Base-by-base conservation (phyloP, 2,113 vertebrate genomes). In the Sinocyclocheilus grahami region DNA sequence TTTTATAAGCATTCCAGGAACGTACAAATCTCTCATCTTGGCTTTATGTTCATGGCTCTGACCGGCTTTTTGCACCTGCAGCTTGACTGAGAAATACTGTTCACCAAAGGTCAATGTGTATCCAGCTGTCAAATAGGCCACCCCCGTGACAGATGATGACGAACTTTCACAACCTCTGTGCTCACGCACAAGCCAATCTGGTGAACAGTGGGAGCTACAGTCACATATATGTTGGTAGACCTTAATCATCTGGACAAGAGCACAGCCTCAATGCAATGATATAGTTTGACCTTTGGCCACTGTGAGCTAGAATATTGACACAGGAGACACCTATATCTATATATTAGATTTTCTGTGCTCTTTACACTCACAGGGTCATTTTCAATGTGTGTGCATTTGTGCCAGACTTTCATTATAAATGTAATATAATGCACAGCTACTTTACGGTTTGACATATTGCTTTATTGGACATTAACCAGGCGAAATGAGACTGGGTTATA, bases 241-340 rank as follows among this genome's bases (percentile, higher is more conserved):
- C 30, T 74, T 84, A 84, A 84, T 84, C 82, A 84, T 74, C 27
- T 74, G 27, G 33, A 75, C 48, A 74, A 84, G 51, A 74, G 82
- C 67, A 84, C 53, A 74, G 69, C 51, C 63, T 71, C 42, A 67
- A 22, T 67, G 51, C 82, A 72, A 27, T 74, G 67, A 74, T 74
- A 72, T 74, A 55, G 69, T 42, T 74, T 74, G 69, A 74, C 82
- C 82, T 84, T 84, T 74, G 82, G 48, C 51, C 69, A 74, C 11
- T 74, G 22, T 58, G 51, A 72, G 81, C 24, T 33, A 83, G 48
- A 30, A 27, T 84, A 84, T 58, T 84, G 82, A 84, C 69, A 75
- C 30, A 55, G 11, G 33, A 74, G 67, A 55, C 69, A 39, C 20
- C 10, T n/a, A 18, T 83, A 33, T 55, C 20, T 74, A 60, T 84